Evolutionary conservation across 2,888 invertebrate species (phyloP).

Genomic region (Sinhomidia bicolor): DNA sequence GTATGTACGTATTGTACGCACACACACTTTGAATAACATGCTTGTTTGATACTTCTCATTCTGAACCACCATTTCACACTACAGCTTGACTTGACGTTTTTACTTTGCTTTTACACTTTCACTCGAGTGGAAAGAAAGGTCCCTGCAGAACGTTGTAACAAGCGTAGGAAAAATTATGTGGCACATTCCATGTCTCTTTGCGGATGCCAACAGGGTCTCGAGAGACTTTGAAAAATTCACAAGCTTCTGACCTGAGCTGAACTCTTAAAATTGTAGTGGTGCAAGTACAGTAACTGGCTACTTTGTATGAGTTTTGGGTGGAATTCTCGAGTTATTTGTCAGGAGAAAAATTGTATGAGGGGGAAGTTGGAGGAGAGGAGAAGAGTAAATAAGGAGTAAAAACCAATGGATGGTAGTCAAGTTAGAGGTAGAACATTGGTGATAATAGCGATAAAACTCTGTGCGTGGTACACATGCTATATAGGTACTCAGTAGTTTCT

Average conservation of each 20-base stretch:
- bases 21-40: neutral
- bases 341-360: neutral
- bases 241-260: slow-evolving; percentile 63
- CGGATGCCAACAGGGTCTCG: slow-evolving; percentile 54
- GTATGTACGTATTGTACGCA: too few species aligned
- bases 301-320: slow-evolving; percentile 42
- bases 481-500: neutral
- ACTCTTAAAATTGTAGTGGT: slow-evolving; percentile 27
- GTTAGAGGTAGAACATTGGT: neutral
- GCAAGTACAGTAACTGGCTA: slow-evolving; percentile 9
- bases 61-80: neutral
- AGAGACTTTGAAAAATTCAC: slow-evolving; percentile 65
- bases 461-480: neutral
- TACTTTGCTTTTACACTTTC: neutral
- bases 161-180: slow-evolving; percentile 64
- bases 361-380: neutral
- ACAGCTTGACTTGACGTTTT: neutral
- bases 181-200: slow-evolving; percentile 67
- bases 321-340: slow-evolving; percentile 43
- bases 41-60: neutral
- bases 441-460: slow-evolving; percentile 1
- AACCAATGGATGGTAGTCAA: neutral
- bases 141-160: slow-evolving; percentile 47
- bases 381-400: neutral
- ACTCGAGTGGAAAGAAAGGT: slow-evolving; percentile 49